These are phyloP conservation scores for Drosophila leonis DNA, from an alignment of 2,888 invertebrate genomes.

Conservation along the genomic window DNA sequence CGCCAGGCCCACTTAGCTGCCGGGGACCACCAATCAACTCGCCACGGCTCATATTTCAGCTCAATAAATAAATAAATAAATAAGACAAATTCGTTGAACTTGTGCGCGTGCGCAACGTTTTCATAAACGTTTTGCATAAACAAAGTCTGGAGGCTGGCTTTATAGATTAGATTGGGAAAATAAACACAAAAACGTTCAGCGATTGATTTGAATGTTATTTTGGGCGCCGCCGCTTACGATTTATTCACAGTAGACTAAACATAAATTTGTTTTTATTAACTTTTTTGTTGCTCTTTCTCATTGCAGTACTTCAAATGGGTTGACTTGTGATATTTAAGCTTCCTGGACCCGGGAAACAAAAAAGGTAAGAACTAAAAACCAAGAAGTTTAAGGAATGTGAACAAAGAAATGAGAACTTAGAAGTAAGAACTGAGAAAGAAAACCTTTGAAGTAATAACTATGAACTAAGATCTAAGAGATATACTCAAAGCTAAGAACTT, in stretches of 20 bases:
- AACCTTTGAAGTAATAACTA: no score
- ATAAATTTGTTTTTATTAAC: not conserved
- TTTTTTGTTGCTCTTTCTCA: conserved; percentile 14
- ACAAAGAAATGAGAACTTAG: no score
- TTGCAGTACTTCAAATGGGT: conserved; percentile 86
- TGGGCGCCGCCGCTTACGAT: conserved; percentile 13
- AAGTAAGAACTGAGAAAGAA: no score
- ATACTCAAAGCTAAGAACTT: no score
- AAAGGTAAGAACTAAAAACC: conserved; percentile 77
- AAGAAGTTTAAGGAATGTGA: no score
- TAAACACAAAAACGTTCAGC: conserved; percentile 35
- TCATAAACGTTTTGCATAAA: conserved; percentile 30
- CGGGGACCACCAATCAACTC: conserved; percentile 50
- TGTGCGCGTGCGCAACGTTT: conserved; percentile 60
- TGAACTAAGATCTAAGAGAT: no score
- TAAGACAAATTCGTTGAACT: not conserved
- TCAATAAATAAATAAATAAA: conserved; percentile 8
- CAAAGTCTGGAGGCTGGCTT: conserved; percentile 17
- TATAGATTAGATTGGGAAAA: conserved; percentile 26
- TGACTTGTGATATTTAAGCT: conserved; percentile 84
- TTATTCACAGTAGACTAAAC: conserved; percentile 25
- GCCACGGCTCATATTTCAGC: conserved; percentile 52
- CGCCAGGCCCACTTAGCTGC: conserved; percentile 9
- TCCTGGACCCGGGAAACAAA: conserved; percentile 86
- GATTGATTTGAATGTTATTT: not conserved